Base-by-base conservation (phyloP, 2,888 invertebrate species). In the Vanessa cardui region DNA sequence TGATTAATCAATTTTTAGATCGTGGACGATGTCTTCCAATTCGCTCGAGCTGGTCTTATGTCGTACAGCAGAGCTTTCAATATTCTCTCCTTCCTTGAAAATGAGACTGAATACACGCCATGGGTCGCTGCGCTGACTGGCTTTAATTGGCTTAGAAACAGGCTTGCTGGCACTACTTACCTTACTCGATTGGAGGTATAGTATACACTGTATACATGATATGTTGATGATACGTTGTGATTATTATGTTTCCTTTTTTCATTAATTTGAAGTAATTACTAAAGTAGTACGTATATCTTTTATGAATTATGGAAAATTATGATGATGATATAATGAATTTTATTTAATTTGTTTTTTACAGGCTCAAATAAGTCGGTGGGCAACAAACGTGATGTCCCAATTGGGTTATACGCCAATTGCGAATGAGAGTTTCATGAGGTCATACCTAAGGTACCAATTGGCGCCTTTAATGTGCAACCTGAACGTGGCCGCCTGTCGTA, bases 11-110 rank as follows among this genome's bases (percentile, higher is more conserved):
- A 15, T n/a, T 54, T 66, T 33, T 66, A 92, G 92, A 92, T 96
- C 31, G 94, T 98, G 15, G 96, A 98, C 77, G 98, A 98, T 83
- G 93, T 96, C 1, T 92, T 96, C 75, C 95, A 95, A 84, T 92
- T 96, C 66, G 97, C 96, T n/a, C 93, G 95, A 59, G 94, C 95
- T n/a, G 94, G 94, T 2, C 76, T 93, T 26, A 86, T 96, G 70
- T 77, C 83, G 0, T 96, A 96, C 79, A 81, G 85, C 0, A 84
- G 93, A n/a, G 95, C 96, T 0, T 92, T 98, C 54, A 89, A 93
- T 18, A 90, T 96, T 31, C 90, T 96, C 0, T 90, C 93, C 1
- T 98, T 97, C 88, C 88, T 98, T 71, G 84, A 89, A 63, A 86
- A 93, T 12, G 96, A 97, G 83, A 93, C 85, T 0, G 94, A 95